phyloP scores from a whole-genome alignment of 2,113 vertebrate genomes.

The Scortum barcoo region DNA sequence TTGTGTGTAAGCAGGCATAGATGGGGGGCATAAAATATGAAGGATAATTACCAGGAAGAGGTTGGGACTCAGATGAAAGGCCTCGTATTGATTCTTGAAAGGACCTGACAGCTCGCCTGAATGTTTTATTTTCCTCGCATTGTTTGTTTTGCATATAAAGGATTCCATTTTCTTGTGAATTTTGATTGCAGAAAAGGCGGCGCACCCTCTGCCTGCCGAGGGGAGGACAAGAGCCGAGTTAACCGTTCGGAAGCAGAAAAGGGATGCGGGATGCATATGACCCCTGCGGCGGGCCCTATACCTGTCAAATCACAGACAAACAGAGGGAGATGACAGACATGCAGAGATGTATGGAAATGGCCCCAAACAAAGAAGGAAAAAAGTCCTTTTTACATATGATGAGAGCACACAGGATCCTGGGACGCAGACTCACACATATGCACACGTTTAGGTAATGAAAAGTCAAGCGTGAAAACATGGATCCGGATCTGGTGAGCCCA shows the following conservation, averaged over 20 bases:
- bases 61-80: slow-evolving; percentile 85
- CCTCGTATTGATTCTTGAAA: slow-evolving; percentile 85
- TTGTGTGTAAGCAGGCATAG: slow-evolving; percentile 77
- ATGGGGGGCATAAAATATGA: slow-evolving; percentile 83
- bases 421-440: slow-evolving; percentile 51
- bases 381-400: slow-evolving; percentile 26
- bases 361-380: slow-evolving; percentile 31
- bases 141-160: slow-evolving; percentile 87
- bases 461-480: slow-evolving; percentile 80
- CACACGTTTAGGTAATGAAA: slow-evolving; percentile 74
- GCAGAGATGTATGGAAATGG: slow-evolving; percentile 43
- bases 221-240: slow-evolving; percentile 49
- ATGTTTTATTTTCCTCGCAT: slow-evolving; percentile 84
- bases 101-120: slow-evolving; percentile 86
- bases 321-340: slow-evolving; percentile 42
- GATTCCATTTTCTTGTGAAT: slow-evolving; percentile 84
- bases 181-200: slow-evolving; percentile 80
- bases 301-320: slow-evolving; percentile 44
- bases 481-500: slow-evolving; percentile 81
- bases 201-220: slow-evolving; percentile 60
- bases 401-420: slow-evolving; percentile 27
- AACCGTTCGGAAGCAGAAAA: slow-evolving; percentile 64
- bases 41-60: slow-evolving; percentile 88
- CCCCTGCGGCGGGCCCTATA: slow-evolving; percentile 42
- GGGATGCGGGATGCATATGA: slow-evolving; percentile 47